Conservation (phyloP, 2,113 vertebrate genomes). For the Dipodomys spectabilis region DNA sequence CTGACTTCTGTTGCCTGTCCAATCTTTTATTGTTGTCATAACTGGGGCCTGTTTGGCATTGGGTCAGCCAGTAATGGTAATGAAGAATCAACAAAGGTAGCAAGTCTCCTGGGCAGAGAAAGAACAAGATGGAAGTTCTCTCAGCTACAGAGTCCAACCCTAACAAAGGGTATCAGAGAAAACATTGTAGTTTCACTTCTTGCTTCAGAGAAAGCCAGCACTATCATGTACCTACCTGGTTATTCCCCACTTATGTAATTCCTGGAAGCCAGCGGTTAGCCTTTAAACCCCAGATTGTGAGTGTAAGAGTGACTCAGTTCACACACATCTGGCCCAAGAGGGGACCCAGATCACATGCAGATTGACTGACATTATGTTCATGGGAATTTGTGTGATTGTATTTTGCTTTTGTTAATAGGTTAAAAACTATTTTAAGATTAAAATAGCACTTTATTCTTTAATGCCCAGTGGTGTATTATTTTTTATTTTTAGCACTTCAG, state of each 20-base stretch:
- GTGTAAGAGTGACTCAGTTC: neutral
- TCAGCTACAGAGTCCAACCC: neutral
- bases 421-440: neutral
- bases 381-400: neutral
- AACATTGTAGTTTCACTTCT: neutral
- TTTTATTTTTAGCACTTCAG: neutral
- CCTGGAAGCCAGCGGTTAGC: neutral
- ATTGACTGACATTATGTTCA: neutral
- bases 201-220: neutral
- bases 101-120: neutral
- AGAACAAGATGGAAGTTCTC: neutral
- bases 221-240: neutral
- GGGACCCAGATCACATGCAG: neutral
- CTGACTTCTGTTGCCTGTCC: neutral
- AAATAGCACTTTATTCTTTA: slow-evolving; percentile 41
- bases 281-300: neutral
- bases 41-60: neutral
- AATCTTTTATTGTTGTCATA: neutral
- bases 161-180: neutral
- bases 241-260: neutral
- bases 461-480: neutral
- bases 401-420: neutral
- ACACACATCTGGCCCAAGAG: neutral
- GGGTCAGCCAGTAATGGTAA: neutral
- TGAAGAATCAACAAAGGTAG: neutral